Percentiles rank a stretch among this genome's conserved stretches.
phyloP scores from a whole-genome alignment of 2,888 invertebrate genomes.

The Microdon myrmicae region DNA sequence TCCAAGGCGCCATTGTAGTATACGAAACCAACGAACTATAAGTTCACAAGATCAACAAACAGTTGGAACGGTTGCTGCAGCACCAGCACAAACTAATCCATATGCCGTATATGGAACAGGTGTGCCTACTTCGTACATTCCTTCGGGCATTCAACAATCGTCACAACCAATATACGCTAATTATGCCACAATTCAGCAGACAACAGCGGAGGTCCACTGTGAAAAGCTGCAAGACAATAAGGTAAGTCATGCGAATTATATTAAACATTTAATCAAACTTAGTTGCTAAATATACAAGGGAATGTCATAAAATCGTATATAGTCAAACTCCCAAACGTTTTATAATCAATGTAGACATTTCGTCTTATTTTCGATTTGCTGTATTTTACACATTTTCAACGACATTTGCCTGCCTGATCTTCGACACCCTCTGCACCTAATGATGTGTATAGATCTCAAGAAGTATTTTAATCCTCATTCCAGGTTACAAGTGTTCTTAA shows the following conservation, averaged over 20 bases:
- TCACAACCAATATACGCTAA: constrained; percentile 66
- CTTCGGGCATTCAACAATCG: constrained; percentile 56
- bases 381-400: too few relatives aligned
- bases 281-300: too few relatives aligned
- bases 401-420: too few relatives aligned
- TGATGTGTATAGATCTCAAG: too few relatives aligned
- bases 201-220: constrained; percentile 72
- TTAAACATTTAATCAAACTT: not conserved
- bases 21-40: constrained; percentile 63
- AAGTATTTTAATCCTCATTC: too few relatives aligned
- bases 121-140: constrained; percentile 55
- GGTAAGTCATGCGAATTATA: constrained; percentile 45
- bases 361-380: too few relatives aligned
- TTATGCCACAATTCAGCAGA: constrained; percentile 69
- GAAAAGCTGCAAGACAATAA: constrained; percentile 67
- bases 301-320: too few relatives aligned
- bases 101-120: constrained; percentile 53
- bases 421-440: too few relatives aligned
- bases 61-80: constrained; percentile 41
- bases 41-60: constrained; percentile 53
- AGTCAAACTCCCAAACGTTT: too few relatives aligned
- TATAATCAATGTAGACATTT: too few relatives aligned
- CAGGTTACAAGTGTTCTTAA: too few relatives aligned
- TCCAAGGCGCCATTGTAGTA: constrained; percentile 77
- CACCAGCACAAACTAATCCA: constrained; percentile 54